phyloP scores from a whole-genome alignment of 64 coral and sea anemone species.

The Actinia equina region DNA sequence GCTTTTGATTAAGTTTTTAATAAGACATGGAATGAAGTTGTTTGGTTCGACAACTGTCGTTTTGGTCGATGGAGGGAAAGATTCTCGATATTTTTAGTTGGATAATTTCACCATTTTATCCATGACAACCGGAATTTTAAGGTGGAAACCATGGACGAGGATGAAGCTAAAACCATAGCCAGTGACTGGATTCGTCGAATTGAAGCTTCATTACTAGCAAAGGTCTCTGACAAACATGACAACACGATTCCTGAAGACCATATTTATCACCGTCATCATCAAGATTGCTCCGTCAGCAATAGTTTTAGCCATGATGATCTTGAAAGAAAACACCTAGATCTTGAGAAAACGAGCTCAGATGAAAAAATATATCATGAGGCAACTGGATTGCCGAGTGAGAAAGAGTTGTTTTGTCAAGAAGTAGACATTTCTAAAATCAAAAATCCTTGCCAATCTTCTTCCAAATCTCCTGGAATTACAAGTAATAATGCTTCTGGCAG shows the following conservation, averaged over 20 bases:
- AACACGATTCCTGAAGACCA: not conserved
- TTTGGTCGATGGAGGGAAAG: conserved; percentile 13
- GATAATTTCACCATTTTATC: conserved; percentile 5
- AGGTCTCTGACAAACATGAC: conserved; percentile 2
- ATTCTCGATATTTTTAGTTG: not conserved
- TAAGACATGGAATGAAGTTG: not conserved
- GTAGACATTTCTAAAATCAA: conserved; percentile 2
- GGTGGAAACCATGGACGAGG: conserved; percentile 21
- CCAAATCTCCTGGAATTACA: not conserved
- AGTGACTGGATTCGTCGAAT: conserved; percentile 30
- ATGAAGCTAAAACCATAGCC: conserved; percentile 25
- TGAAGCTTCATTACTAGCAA: conserved; percentile 4
- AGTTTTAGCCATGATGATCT: conserved; percentile 23
- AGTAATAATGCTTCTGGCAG: not conserved
- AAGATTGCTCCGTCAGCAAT: not conserved
- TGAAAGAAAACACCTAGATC: conserved; percentile 2
- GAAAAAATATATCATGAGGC: not conserved
- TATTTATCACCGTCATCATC: conserved; percentile 7
- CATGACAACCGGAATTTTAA: not conserved
- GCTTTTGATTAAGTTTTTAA: not conserved
- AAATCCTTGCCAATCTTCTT: not conserved
- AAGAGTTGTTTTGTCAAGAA: not conserved
- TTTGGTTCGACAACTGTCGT: not conserved
- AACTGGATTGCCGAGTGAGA: not conserved
- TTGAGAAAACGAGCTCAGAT: conserved; percentile 18